Conservation (phyloP, 2,113 vertebrate species). For the Camelus dromedarius region DNA sequence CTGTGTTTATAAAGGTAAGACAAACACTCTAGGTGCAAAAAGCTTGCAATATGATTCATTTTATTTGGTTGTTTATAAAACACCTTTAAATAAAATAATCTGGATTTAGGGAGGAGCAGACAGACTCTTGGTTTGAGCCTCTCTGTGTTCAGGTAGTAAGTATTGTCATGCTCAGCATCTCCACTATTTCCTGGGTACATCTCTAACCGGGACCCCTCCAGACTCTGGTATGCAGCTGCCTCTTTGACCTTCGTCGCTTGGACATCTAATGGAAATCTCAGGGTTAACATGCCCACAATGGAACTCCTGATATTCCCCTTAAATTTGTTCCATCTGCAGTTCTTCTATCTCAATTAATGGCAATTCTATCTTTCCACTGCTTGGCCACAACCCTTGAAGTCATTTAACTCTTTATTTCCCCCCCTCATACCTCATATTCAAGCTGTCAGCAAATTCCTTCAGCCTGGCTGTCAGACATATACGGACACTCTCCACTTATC, state of each 20-base stretch:
- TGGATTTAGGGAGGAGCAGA: not conserved
- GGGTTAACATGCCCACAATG: not conserved
- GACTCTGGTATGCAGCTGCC: not conserved
- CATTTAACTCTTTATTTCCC: not conserved
- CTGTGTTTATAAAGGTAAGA: not conserved
- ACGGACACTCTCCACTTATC: not conserved
- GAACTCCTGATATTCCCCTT: not conserved
- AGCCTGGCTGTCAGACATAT: not conserved
- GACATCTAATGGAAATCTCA: not conserved
- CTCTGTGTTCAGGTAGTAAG: not conserved
- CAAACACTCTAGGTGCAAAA: not conserved
- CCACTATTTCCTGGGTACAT: not conserved
- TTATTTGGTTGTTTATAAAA: not conserved
- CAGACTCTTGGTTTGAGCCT: not conserved
- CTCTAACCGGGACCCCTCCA: not conserved
- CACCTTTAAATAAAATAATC: not conserved
- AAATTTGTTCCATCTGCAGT: not conserved
- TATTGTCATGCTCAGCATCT: not conserved
- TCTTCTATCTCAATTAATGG: not conserved
- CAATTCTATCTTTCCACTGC: not conserved
- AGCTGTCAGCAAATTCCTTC: not conserved
- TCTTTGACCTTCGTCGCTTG: not conserved
- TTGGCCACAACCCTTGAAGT: not conserved
- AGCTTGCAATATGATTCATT: not conserved
- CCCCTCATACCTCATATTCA: not conserved